phyloP scores from a whole-genome alignment of 2,113 vertebrate species.

The Grus americana region DNA sequence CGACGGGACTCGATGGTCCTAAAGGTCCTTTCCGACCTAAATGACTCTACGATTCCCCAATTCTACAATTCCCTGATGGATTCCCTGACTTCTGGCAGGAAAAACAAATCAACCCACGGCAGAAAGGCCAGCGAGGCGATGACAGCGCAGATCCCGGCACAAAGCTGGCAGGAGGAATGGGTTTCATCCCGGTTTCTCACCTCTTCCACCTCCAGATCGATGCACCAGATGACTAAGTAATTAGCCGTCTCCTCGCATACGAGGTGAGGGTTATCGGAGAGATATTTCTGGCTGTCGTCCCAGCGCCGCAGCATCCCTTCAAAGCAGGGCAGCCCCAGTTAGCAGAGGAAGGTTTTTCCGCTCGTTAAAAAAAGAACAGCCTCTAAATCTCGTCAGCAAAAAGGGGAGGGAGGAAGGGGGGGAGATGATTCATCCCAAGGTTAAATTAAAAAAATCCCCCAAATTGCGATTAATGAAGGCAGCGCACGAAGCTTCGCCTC shows the following conservation, averaged over 20 bases:
- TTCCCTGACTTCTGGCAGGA: not conserved
- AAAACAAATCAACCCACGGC: not conserved
- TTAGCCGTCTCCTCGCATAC: slow-evolving; percentile 95
- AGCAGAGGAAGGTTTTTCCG: not conserved
- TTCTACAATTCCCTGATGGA: not conserved
- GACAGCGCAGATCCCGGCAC: too few relatives aligned
- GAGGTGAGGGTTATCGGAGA: slow-evolving; percentile 88
- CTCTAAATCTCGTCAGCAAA: rapidly evolving
- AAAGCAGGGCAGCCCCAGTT: not conserved
- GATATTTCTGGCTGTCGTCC: slow-evolving; percentile 95
- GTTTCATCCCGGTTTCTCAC: slow-evolving; percentile 43
- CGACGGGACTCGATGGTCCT: too few relatives aligned
- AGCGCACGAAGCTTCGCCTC: not conserved
- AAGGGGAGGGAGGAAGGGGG: too few relatives aligned
- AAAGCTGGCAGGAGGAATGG: too few relatives aligned
- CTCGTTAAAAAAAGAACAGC: not conserved
- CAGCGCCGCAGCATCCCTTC: slow-evolving; percentile 90
- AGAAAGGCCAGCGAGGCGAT: too few relatives aligned
- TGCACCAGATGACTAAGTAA: slow-evolving; percentile 96
- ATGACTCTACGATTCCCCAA: not conserved
- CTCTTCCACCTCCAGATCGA: slow-evolving; percentile 95
- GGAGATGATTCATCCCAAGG: not conserved
- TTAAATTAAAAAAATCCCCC: not conserved
- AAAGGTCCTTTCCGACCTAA: too few relatives aligned
- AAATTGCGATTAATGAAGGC: not conserved